Base-by-base conservation (phyloP, 35 echinoderm and acorn worm genomes). In the Heliocidaris erythrogramma region DNA sequence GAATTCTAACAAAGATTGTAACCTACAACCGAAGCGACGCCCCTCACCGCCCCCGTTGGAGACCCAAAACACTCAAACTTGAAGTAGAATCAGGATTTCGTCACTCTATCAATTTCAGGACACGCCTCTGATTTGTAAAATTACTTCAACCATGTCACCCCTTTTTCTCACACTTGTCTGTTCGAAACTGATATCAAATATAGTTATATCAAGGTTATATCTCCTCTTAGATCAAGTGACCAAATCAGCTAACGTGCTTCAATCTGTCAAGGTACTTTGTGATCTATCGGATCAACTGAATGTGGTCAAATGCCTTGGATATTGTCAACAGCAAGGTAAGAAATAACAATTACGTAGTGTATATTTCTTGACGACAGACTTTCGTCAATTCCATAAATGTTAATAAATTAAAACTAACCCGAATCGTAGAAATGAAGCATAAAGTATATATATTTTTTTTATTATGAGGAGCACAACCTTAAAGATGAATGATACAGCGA, bases 221-320 rank as follows among this genome's bases (percentile, higher is more conserved):
- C 18, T 78, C 27, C 27, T 78, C 65, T 78, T 78, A 78, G 65
- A 78, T 78, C 65, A n/a, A 21, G 21, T 78, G 21, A 78, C 27
- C 5, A 27, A 78, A 78, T 78, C 65, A 27, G 8, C 7, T 7
- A 5, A 78, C 18, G 65, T 78, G 7, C 21, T 18, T n/a, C 0
- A n/a, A 78, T 2, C 65, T 27, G 27, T 78, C 65, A 78, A 78
- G 21, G 17, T 27, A n/a, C 65, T 78, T 78, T 78, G 0, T n/a
- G 6, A 89, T 31, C 87, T 89, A 47, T 18, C 87, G 47, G 47
- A 89, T 48, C 87, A 89, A 47, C 87, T 2, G 18, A 89, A 89
- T 89, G 24, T 89, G 47, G 87, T 89, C 31, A 89, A 89, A 18
- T 89, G 87, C 10, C 31, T 89, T 7, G 87, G 87, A 89, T 89